phyloP scores from a whole-genome alignment of 2,888 invertebrate species.

The Pegoplata infirma region DNA sequence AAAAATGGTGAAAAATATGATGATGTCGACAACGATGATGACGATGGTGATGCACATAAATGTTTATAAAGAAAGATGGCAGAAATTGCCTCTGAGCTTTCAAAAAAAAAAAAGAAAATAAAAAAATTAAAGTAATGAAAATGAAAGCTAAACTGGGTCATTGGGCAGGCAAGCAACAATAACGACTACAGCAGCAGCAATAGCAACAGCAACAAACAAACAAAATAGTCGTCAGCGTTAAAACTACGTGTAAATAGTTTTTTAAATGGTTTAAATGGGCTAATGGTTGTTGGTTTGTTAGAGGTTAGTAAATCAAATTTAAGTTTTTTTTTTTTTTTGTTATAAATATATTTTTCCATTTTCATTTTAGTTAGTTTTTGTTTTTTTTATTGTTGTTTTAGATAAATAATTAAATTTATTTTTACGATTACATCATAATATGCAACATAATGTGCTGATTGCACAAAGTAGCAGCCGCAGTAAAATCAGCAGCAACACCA shows the following conservation, averaged over 20 bases:
- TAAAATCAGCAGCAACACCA: background rate
- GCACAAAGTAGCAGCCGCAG: background rate
- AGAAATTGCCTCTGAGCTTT: conserved; percentile 38
- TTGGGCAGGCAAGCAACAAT: conserved; percentile 45
- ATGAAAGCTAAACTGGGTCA: conserved; percentile 59
- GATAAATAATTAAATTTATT: conserved; percentile 47
- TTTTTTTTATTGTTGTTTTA: conserved; percentile 1
- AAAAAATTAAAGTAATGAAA: conserved; percentile 56
- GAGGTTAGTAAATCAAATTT: conserved; percentile 1
- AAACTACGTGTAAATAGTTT: conserved; percentile 17
- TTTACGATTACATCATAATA: conserved; percentile 32
- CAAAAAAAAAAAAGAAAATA: too few relatives aligned
- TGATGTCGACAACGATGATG: background rate
- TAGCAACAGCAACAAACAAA: conserved; percentile 6
- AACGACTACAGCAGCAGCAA: conserved; percentile 7
- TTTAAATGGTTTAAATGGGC: conserved; percentile 37
- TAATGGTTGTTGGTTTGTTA: conserved; percentile 39
- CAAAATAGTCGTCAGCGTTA: background rate
- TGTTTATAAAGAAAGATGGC: background rate
- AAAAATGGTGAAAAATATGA: conserved; percentile 6
- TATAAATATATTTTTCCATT: conserved; percentile 13
- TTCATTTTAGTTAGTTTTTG: conserved; percentile 17
- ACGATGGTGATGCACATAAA: conserved; percentile 1
- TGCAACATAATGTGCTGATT: conserved; percentile 29
- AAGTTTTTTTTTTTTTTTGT: background rate